Conservation (phyloP, 2,797 vertebrate genomes). For the Gallinago nigripennis region DNA sequence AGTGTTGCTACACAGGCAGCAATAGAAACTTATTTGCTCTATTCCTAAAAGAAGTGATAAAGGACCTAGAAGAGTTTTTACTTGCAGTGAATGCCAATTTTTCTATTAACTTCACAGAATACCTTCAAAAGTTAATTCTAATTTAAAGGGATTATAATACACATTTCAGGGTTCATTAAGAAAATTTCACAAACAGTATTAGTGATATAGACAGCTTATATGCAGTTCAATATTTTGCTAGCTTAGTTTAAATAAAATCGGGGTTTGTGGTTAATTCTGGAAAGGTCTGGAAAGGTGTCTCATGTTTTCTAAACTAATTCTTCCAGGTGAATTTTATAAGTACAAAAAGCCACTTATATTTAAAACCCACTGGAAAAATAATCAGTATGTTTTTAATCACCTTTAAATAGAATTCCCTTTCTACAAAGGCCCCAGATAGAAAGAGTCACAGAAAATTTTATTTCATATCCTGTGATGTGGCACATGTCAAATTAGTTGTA, state of each 20-base stretch:
- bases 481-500: not conserved
- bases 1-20: not conserved
- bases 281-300: not conserved
- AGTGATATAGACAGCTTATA: not conserved
- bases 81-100: not conserved
- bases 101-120: not conserved
- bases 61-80: not conserved
- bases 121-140: not conserved
- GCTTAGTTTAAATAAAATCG: not conserved
- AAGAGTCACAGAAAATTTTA: not conserved
- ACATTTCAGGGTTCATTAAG: not conserved
- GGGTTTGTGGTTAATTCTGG: not conserved
- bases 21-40: not conserved
- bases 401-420: not conserved
- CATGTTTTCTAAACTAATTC: not conserved
- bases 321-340: not conserved
- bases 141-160: not conserved
- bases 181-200: not conserved
- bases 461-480: not conserved
- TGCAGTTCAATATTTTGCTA: not conserved
- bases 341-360: not conserved
- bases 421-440: not conserved
- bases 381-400: not conserved
- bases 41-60: not conserved
- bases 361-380: not conserved